Evolutionary conservation across 2,113 vertebrate species (phyloP), one percentile per base, ranked within the genome.

Genomic region (Malurus cyaneus): DNA sequence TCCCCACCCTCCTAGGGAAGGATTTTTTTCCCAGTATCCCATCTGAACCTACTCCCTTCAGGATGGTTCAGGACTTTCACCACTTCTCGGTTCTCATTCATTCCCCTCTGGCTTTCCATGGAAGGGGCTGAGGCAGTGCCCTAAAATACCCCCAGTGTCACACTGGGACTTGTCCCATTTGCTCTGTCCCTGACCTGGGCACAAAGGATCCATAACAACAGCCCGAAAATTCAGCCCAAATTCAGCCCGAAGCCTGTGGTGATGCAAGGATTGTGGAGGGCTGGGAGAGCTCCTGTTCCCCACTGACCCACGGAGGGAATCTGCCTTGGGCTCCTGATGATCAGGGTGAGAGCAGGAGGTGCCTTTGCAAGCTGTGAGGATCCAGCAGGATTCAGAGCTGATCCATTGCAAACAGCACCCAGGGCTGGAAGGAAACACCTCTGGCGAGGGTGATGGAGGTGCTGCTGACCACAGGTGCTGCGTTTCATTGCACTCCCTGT

Each of bases 271-370:
- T 5, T 12, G 5, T 29, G n/a, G 20, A 60, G 36, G n/a, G 25
- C n/a, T 57, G 14, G 29, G 56, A 49, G 46, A 56, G 39, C 50
- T 69, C 71, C 49, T 64, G 18, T 11, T 85, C 69, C 64, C 12
- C 29, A 1, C 3, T 24, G 64, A 11, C 8, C 13, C 13, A 3
- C 3, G 1, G 0, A 77, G 23, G 53, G 20, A 47, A 49, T n/a
- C 49, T 60, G 6, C 14, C 70, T 80, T 20, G 50, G 85, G 16
- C 36, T 72, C 41, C 29, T 39, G 34, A 6, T 15, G 41, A 31
- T 42, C 74, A 39, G 2, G 53, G 49, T 0, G 2, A 31, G 70
- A 36, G n/a, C 1, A 82, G 31, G 39, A 69, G 7, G 8, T 39
- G 92, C 53, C 23, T 74, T 36, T 53, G 71, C 65, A 61, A 91